A percentile compares a stretch with the other conserved stretches of the same genome.
Evolutionary conservation across 2,888 invertebrate species (phyloP).

Genomic region (Molanna angustata): DNA sequence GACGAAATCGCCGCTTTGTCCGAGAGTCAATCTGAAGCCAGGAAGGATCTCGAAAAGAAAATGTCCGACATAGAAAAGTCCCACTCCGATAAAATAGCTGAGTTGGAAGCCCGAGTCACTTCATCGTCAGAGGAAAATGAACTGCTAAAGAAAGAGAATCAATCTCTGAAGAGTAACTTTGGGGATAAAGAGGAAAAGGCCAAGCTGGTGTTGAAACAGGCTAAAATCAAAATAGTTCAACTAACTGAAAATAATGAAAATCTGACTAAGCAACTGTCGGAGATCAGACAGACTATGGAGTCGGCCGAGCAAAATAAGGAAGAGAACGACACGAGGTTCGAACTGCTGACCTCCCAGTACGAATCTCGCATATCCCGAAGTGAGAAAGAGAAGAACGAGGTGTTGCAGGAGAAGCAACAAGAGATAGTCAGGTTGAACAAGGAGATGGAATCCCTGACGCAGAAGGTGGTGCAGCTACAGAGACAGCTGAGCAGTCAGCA

Average conservation of each 20-base stretch:
- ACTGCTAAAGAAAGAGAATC: constrained; percentile 63
- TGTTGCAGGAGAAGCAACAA: constrained; percentile 50
- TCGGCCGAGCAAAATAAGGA: constrained; percentile 54
- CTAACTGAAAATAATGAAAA: constrained; percentile 68
- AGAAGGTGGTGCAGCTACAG: constrained; percentile 67
- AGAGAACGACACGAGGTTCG: constrained; percentile 57
- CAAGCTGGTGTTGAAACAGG: constrained; percentile 67
- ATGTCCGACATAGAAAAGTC: constrained; percentile 43
- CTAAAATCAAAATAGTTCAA: constrained; percentile 70
- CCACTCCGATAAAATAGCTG: constrained; percentile 43
- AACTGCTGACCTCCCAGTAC: constrained; percentile 65
- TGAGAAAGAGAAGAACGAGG: constrained; percentile 70
- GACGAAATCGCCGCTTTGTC: constrained; percentile 47
- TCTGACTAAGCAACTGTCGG: constrained; percentile 57
- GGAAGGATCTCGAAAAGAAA: constrained; percentile 55
- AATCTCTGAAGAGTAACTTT: constrained; percentile 54
- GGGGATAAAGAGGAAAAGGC: constrained; percentile 64
- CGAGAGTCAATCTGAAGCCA: constrained; percentile 47
- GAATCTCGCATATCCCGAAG: constrained; percentile 66
- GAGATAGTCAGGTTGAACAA: constrained; percentile 50
- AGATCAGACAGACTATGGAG: constrained; percentile 52
- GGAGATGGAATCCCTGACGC: constrained; percentile 68
- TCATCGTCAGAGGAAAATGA: constrained; percentile 60
- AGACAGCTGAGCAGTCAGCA: constrained; percentile 58
- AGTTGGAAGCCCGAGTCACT: constrained; percentile 47